These are phyloP conservation scores for Psylliodes chrysocephalus DNA, from an alignment of 2,888 invertebrate genomes.

Conservation along the genomic window DNA sequence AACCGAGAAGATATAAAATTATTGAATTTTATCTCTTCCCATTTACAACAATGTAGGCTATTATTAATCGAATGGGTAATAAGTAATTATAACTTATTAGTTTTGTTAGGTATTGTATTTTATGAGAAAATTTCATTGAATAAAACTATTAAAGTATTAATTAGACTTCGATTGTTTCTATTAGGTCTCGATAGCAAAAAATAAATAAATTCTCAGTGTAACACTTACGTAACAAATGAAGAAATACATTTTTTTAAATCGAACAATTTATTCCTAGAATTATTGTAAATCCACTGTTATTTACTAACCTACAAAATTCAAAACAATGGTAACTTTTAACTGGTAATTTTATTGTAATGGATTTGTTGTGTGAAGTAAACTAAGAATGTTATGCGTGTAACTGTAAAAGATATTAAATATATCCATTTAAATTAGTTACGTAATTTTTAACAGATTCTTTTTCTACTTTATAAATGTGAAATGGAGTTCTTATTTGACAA, in stretches of 20 bases:
- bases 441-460: no score
- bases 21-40: not conserved
- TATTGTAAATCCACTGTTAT: not conserved
- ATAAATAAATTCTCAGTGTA: not conserved
- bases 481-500: no score
- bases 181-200: not conserved
- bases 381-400: not conserved
- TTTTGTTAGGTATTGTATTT: not conserved
- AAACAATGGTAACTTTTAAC: not conserved
- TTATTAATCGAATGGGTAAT: not conserved
- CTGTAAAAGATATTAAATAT: no score
- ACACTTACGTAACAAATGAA: constrained; percentile 3
- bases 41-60: constrained; percentile 7
- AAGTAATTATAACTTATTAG: not conserved
- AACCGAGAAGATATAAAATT: not conserved
- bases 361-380: not conserved
- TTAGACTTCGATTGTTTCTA: constrained; percentile 2
- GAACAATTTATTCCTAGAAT: not conserved
- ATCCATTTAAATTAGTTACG: no score
- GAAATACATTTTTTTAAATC: constrained; percentile 1
- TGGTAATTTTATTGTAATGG: constrained; percentile 6
- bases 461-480: no score
- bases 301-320: constrained; percentile 10
- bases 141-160: constrained; percentile 3
- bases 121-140: constrained; percentile 10